A percentile compares a stretch with the other conserved stretches of the same genome.
Evolutionary conservation across 1,140 invertebrate genomes (phyloP).

Genomic region (Oryctes rhinoceros): DNA sequence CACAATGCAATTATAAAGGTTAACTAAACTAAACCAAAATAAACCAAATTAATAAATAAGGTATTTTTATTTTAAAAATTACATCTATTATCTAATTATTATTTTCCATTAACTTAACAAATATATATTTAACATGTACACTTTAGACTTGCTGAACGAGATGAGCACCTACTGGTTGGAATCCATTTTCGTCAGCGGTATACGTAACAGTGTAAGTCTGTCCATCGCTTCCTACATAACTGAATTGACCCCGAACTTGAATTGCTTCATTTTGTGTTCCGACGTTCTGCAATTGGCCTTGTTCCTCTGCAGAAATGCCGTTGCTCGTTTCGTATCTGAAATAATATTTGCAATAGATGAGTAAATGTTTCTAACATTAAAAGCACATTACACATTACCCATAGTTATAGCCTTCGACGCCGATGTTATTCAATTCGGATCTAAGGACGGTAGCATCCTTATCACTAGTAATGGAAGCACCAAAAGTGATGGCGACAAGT

Average conservation of each 20-base stretch:
- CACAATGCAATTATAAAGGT: too few species aligned
- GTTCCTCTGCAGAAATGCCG: constrained; percentile 66
- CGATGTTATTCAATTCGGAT: constrained; percentile 61
- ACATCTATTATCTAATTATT: neutral
- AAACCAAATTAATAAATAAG: neutral
- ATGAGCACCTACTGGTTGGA: constrained; percentile 75
- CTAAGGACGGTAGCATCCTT: constrained; percentile 57
- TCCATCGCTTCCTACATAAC: constrained; percentile 72
- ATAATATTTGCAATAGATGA: constrained; percentile 38
- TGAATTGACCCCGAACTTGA: constrained; percentile 69
- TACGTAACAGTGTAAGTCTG: constrained; percentile 73
- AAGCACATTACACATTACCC: constrained; percentile 58
- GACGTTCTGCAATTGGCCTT: constrained; percentile 65
- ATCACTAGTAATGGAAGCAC: constrained; percentile 54
- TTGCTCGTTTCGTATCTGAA: constrained; percentile 70
- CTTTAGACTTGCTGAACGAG: constrained; percentile 61
- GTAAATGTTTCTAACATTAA: neutral
- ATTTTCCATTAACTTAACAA: neutral
- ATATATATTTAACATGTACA: neutral
- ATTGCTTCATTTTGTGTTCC: constrained; percentile 70
- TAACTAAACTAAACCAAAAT: too few species aligned
- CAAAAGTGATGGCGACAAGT: constrained; percentile 58
- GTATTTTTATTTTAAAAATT: constrained; percentile 2
- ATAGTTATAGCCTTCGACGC: constrained; percentile 61
- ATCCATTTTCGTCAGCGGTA: constrained; percentile 81